Evolutionary conservation across 2,888 invertebrate species (phyloP).

Genomic region (Actias luna): DNA sequence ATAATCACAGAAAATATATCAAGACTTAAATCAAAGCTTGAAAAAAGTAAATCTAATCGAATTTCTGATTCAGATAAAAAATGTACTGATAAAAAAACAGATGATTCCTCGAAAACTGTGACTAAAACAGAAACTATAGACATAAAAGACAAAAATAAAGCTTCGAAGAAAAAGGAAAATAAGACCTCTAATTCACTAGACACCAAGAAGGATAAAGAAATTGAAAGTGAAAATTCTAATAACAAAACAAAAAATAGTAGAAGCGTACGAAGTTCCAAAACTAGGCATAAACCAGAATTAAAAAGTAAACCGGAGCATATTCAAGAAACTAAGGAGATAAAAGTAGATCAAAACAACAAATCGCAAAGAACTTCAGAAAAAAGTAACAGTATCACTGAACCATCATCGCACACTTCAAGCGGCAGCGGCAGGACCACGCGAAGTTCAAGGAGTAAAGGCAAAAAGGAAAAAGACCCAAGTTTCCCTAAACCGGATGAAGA

Average conservation of each 20-base stretch:
- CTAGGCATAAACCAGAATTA: slow-evolving; percentile 5
- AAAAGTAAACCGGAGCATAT: slow-evolving; percentile 14
- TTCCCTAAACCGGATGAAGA: slow-evolving; percentile 7
- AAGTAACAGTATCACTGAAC: background rate
- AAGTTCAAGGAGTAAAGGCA: slow-evolving; percentile 25
- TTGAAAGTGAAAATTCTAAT: background rate
- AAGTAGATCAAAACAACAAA: background rate
- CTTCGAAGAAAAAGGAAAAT: slow-evolving; percentile 19
- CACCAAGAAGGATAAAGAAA: slow-evolving; percentile 22
- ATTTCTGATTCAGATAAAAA: background rate
- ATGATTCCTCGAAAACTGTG: background rate
- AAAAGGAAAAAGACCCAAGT: slow-evolving; percentile 24
- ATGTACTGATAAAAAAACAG: background rate
- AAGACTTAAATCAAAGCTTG: slow-evolving; percentile 43
- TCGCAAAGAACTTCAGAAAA: background rate
- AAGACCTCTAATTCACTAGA: slow-evolving; percentile 15
- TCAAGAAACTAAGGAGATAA: background rate
- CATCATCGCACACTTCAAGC: slow-evolving; percentile 12
- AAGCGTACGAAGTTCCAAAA: background rate
- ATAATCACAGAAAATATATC: slow-evolving; percentile 60
- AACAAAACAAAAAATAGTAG: background rate
- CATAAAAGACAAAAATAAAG: slow-evolving; percentile 19
- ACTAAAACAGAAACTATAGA: slow-evolving; percentile 22
- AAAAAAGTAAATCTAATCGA: slow-evolving; percentile 19
- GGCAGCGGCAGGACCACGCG: slow-evolving; percentile 27